Evolutionary conservation across 2,888 invertebrate genomes (phyloP).

Genomic region (Acholoe squamosa): DNA sequence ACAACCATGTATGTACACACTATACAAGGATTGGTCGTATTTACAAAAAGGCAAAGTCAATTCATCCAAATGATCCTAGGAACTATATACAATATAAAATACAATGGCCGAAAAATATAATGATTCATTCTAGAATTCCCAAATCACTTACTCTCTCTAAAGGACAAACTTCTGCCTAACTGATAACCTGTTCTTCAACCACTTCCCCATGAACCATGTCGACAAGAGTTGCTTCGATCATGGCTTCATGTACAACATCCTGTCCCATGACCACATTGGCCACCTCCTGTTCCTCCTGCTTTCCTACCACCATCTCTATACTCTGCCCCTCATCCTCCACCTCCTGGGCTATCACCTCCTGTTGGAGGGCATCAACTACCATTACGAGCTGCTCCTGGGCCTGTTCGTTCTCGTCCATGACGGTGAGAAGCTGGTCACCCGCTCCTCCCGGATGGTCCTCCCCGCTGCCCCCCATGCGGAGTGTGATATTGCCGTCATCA

Average conservation of each 20-base stretch:
- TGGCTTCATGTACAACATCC: conserved; percentile 7
- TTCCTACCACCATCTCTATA: background rate
- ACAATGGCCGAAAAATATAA: no score
- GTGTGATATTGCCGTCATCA: conserved; percentile 31
- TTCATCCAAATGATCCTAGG: no score
- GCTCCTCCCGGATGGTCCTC: background rate
- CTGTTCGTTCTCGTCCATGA: background rate
- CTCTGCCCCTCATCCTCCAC: background rate
- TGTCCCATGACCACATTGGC: background rate
- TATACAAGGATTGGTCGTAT: no score
- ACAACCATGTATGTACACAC: no score
- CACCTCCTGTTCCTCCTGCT: background rate
- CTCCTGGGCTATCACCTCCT: conserved; percentile 12
- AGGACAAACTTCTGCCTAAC: no score
- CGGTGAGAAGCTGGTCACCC: background rate
- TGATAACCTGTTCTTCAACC: conserved; percentile 11
- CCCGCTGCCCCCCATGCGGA: conserved; percentile 1
- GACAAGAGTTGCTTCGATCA: conserved; percentile 4
- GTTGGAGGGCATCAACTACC: background rate
- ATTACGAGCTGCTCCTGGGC: background rate
- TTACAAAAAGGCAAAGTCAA: no score
- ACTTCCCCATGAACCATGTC: background rate
- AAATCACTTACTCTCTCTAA: no score
- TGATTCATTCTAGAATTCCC: no score
- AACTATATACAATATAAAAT: no score